Conservation (phyloP, 1,140 invertebrate genomes). For the Heterodera carotae region DNA sequence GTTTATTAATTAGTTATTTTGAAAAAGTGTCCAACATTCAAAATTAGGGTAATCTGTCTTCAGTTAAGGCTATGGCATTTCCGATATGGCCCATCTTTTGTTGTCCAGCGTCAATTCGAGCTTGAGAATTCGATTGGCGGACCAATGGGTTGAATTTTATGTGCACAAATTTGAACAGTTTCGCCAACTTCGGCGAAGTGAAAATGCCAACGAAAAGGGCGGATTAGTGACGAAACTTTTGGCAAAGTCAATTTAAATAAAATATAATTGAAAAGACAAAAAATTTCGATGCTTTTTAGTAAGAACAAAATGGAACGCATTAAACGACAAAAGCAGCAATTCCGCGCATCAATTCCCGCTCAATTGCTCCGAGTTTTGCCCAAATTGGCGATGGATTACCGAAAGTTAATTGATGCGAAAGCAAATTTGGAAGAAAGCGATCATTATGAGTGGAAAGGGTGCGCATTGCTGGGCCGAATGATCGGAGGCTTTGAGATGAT, state of each 20-base stretch:
- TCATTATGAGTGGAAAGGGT: background rate
- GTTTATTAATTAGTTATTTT: too few relatives aligned
- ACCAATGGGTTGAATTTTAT: slow-evolving; percentile 4
- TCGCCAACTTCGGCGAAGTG: background rate
- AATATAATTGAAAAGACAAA: background rate
- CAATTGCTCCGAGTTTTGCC: slow-evolving; percentile 8
- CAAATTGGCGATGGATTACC: slow-evolving; percentile 2
- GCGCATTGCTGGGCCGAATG: slow-evolving; percentile 1
- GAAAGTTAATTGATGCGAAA: background rate
- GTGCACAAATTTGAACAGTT: slow-evolving; percentile 9
- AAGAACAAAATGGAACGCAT: background rate
- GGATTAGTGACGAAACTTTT: background rate
- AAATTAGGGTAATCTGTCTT: too few relatives aligned
- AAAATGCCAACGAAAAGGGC: background rate
- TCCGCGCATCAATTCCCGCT: background rate
- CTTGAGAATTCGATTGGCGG: background rate
- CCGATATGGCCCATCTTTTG: background rate
- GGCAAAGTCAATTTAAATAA: background rate
- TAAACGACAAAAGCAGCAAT: background rate
- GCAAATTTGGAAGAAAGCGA: background rate
- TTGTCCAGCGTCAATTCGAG: slow-evolving; percentile 13
- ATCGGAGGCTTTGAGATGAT: slow-evolving; percentile 12
- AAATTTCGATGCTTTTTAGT: too few relatives aligned
- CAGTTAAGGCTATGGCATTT: background rate
- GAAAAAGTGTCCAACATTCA: too few relatives aligned